phyloP scores from a whole-genome alignment of 2,888 invertebrate species.

The Archips crataeganus region DNA sequence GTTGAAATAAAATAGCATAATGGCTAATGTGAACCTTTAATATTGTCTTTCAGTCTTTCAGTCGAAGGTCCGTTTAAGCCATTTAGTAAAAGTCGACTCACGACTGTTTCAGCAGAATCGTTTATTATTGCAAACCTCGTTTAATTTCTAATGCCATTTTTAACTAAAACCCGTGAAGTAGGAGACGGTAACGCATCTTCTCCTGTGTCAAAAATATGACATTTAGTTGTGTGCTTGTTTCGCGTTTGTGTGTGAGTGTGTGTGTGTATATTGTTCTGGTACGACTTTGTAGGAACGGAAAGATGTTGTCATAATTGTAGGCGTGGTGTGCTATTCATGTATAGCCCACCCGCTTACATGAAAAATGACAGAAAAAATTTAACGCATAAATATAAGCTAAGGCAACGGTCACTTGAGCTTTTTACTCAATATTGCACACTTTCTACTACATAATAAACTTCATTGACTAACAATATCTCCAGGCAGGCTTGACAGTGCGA shows the following conservation, averaged over 20 bases:
- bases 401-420: too few relatives aligned
- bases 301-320: too few relatives aligned
- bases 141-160: background rate
- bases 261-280: too few relatives aligned
- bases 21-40: constrained; percentile 19
- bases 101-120: background rate
- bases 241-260: too few relatives aligned
- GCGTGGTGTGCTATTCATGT: too few relatives aligned
- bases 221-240: too few relatives aligned
- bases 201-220: too few relatives aligned
- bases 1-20: constrained; percentile 18
- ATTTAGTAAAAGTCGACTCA: background rate
- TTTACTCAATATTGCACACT: background rate
- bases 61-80: background rate
- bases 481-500: background rate
- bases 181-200: too few relatives aligned
- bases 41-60: background rate
- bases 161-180: background rate
- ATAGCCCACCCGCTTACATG: too few relatives aligned
- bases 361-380: too few relatives aligned
- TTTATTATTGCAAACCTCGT: background rate
- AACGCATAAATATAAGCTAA: too few relatives aligned
- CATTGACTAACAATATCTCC: background rate
- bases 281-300: too few relatives aligned
- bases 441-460: background rate